Conservation (phyloP, 2,797 vertebrate genomes). For the Peromyscus eremicus region DNA sequence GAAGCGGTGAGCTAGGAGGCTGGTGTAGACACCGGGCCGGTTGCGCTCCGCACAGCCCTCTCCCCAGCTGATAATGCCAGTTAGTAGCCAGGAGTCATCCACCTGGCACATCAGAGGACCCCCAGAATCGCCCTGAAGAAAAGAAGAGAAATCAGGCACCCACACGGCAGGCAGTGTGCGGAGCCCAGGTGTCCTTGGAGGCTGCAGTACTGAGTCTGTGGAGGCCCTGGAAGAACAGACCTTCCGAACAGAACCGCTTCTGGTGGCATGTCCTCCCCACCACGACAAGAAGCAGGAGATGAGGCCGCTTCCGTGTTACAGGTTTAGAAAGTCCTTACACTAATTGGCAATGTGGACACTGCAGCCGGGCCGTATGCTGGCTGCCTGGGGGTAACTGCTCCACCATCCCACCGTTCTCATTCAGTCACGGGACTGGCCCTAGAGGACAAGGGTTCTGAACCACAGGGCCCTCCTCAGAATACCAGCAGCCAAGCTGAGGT, state of each 20-base stretch:
- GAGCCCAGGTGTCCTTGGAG: neutral
- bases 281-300: neutral
- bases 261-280: too few species aligned
- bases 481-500: neutral
- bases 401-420: neutral
- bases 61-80: conserved; percentile 87
- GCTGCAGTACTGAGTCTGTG: neutral
- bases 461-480: neutral
- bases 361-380: too few species aligned
- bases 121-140: conserved; percentile 87
- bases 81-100: conserved; percentile 75
- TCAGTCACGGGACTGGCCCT: too few species aligned
- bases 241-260: neutral
- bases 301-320: neutral
- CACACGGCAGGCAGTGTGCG: neutral
- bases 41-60: conserved; percentile 82
- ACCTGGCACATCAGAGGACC: conserved; percentile 87
- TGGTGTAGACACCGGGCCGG: conserved; percentile 83
- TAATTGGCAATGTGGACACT: too few species aligned
- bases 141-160: conserved; percentile 1
- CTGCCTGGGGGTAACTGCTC: neutral
- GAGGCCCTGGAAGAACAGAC: neutral
- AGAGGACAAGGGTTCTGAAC: neutral
- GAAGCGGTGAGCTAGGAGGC: conserved; percentile 74
- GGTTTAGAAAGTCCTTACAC: neutral